phyloP scores from a whole-genome alignment of 2,888 invertebrate species.

The Troides aeacus region DNA sequence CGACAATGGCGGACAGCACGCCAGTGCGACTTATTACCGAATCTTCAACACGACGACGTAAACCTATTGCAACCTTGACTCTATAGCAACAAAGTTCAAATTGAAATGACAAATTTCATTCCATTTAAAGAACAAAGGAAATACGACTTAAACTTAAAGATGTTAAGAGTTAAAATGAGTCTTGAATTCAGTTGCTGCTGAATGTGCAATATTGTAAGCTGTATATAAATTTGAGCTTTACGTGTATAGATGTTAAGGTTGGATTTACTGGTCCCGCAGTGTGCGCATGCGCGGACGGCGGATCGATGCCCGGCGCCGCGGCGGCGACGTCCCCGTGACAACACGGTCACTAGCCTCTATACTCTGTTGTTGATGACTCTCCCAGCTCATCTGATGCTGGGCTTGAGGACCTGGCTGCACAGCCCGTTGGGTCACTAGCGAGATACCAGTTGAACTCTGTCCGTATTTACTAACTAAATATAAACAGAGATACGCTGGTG shows the following conservation, averaged over 20 bases:
- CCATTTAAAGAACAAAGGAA: slow-evolving; percentile 14
- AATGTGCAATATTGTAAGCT: slow-evolving; percentile 33
- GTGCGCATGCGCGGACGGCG: slow-evolving; percentile 59
- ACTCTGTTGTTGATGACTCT: too few species aligned
- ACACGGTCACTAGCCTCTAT: slow-evolving; percentile 32
- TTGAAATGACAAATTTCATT: background rate
- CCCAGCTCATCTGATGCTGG: too few species aligned
- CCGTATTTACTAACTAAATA: too few species aligned
- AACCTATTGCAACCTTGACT: background rate
- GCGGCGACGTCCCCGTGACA: slow-evolving; percentile 59
- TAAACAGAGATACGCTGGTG: too few species aligned
- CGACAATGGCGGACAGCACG: too few species aligned
- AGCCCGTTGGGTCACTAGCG: too few species aligned
- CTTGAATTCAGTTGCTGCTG: slow-evolving; percentile 23
- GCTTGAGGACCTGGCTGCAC: too few species aligned
- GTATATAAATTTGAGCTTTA: slow-evolving; percentile 26
- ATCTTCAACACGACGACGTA: too few species aligned
- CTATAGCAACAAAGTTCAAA: background rate
- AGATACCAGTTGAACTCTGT: too few species aligned
- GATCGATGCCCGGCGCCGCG: slow-evolving; percentile 68
- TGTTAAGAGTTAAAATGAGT: slow-evolving; percentile 32
- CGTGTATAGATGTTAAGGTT: slow-evolving; percentile 27
- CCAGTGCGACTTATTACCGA: too few species aligned
- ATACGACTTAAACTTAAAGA: slow-evolving; percentile 27
- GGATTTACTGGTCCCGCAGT: slow-evolving; percentile 26